These are phyloP conservation scores for Parnassius apollo DNA, from an alignment of 2,888 invertebrate species.

Conservation along the genomic window DNA sequence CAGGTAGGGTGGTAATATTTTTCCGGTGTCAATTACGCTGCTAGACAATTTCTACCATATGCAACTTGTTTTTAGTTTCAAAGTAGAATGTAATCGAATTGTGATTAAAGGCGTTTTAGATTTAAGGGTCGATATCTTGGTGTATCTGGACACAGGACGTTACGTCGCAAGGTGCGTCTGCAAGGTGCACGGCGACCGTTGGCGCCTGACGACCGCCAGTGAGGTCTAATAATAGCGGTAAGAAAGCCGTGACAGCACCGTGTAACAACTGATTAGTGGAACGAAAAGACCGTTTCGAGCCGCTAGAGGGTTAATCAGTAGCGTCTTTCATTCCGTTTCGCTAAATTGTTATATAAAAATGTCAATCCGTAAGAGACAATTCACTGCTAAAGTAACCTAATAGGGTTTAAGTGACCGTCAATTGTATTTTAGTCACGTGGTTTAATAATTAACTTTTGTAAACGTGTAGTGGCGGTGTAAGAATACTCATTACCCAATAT, in stretches of 20 bases:
- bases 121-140: conserved; percentile 63
- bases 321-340: conserved; percentile 23
- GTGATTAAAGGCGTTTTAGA: conserved; percentile 38
- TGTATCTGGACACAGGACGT: conserved; percentile 58
- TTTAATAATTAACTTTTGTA: no score
- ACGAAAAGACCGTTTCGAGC: conserved; percentile 43
- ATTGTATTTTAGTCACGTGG: no score
- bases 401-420: no score
- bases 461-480: no score
- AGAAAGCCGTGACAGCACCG: conserved; percentile 52
- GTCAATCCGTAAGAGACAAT: neutral
- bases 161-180: conserved; percentile 72
- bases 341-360: conserved; percentile 13
- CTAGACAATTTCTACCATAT: conserved; percentile 27
- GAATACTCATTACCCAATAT: no score
- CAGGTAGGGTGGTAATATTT: conserved; percentile 67
- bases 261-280: conserved; percentile 71
- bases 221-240: conserved; percentile 49
- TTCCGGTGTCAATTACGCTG: conserved; percentile 45
- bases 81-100: conserved; percentile 10
- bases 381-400: neutral
- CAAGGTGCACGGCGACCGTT: conserved; percentile 76
- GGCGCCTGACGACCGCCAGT: conserved; percentile 40
- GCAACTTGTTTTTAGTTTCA: neutral
- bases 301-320: conserved; percentile 17